Conservation (phyloP, 2,888 invertebrate genomes). For the Prosopocoilus inquinatus region DNA sequence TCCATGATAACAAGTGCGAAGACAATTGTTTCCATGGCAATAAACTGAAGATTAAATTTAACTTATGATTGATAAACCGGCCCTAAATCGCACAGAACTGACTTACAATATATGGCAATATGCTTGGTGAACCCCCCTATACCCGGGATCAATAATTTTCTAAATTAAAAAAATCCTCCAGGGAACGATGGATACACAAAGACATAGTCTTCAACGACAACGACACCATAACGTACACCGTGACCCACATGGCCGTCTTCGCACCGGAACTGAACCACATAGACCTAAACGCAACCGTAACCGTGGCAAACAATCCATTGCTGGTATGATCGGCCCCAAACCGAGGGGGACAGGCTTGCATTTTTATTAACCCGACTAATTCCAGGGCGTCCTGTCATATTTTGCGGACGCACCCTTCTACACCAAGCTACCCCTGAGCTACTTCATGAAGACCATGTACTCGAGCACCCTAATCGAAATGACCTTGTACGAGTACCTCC, state of each 20-base stretch:
- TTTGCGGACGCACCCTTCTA: slow-evolving; percentile 57
- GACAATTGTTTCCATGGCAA: too few species aligned
- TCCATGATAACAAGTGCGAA: too few species aligned
- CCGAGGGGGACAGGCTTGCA: neutral
- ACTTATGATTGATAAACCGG: too few species aligned
- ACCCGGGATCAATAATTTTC: too few species aligned
- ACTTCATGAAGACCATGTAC: slow-evolving; percentile 52
- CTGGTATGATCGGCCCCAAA: slow-evolving; percentile 51
- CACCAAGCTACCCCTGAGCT: slow-evolving; percentile 54
- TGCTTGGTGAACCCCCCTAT: neutral
- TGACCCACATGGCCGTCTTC: slow-evolving; percentile 57
- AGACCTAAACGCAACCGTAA: slow-evolving; percentile 60
- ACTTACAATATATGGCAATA: too few species aligned
- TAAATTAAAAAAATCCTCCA: slow-evolving; percentile 34
- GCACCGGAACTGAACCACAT: slow-evolving; percentile 60
- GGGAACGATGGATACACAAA: slow-evolving; percentile 59
- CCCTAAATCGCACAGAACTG: too few species aligned
- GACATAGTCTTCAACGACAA: slow-evolving; percentile 61
- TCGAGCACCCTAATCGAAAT: slow-evolving; percentile 56
- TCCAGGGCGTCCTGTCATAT: slow-evolving; percentile 59
- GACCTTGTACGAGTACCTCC: slow-evolving; percentile 64
- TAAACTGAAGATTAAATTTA: too few species aligned
- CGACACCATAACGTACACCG: slow-evolving; percentile 61
- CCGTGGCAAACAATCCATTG: slow-evolving; percentile 60
- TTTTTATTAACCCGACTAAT: neutral